Evolutionary conservation across 2,113 vertebrate genomes (phyloP).

Genomic region (Oryzias javanicus): DNA sequence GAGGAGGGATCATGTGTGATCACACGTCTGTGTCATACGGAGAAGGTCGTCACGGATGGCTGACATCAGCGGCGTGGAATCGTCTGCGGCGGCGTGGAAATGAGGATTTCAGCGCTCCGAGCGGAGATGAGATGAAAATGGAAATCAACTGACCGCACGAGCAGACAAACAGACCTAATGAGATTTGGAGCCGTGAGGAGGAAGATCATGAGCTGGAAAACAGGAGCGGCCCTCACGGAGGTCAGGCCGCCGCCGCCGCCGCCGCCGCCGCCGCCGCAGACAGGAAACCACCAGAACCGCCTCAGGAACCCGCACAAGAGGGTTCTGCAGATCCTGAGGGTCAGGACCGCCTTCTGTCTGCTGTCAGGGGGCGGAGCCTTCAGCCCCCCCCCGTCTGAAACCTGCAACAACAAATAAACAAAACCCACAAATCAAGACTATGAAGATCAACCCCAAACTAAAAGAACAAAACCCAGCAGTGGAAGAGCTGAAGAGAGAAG

Average conservation of each 20-base stretch:
- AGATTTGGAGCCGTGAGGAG: conserved; percentile 60
- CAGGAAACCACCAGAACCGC: too few relatives aligned
- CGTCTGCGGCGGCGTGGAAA: background rate
- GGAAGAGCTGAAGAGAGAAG: too few relatives aligned
- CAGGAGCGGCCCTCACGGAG: background rate
- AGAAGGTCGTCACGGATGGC: too few relatives aligned
- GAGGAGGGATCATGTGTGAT: conserved; percentile 5
- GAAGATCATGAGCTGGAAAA: conserved; percentile 45
- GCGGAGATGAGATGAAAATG: conserved; percentile 23
- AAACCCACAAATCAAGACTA: too few relatives aligned
- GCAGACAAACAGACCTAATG: conserved; percentile 50
- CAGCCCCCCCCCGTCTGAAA: too few relatives aligned
- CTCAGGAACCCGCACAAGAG: too few relatives aligned
- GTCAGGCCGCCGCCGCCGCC: background rate
- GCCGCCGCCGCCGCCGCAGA: background rate
- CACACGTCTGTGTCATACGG: background rate
- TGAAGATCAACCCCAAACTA: too few relatives aligned
- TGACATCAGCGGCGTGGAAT: background rate
- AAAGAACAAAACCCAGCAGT: too few relatives aligned
- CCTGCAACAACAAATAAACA: too few relatives aligned
- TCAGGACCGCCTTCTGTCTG: too few relatives aligned
- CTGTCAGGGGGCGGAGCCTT: too few relatives aligned
- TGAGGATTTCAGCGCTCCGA: conserved; percentile 9
- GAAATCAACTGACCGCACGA: conserved; percentile 66
- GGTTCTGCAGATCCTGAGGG: too few relatives aligned